These are phyloP conservation scores for Yoshiicerus persimilis DNA, from an alignment of 1,140 invertebrate genomes.

Conservation along the genomic window DNA sequence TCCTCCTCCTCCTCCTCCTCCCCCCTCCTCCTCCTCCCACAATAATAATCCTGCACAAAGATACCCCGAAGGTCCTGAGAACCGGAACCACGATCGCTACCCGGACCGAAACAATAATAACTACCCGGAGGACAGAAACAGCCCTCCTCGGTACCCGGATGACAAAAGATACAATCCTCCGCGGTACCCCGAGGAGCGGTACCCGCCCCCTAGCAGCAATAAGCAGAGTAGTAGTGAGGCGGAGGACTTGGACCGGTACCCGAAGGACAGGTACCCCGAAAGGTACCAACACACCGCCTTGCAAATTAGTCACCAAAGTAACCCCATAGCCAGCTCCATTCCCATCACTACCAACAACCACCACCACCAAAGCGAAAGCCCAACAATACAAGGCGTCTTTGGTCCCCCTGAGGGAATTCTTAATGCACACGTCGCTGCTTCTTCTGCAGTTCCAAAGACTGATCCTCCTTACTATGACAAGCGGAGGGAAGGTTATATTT, in stretches of 20 bases:
- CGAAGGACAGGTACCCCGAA: background rate
- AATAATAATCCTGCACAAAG: background rate
- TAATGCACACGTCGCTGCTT: background rate
- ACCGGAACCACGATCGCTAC: background rate
- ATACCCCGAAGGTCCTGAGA: background rate
- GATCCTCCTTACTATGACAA: constrained; percentile 43
- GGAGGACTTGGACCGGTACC: background rate
- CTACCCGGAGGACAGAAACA: background rate
- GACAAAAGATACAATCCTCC: background rate
- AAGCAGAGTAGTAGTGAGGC: background rate
- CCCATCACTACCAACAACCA: background rate
- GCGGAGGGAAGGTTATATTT: constrained; percentile 40
- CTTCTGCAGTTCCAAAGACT: background rate
- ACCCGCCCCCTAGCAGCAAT: background rate
- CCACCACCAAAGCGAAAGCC: background rate
- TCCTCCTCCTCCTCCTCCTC: background rate
- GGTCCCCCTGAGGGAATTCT: background rate
- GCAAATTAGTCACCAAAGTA: background rate
- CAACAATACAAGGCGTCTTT: background rate
- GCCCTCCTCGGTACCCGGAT: background rate
- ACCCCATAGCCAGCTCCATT: background rate
- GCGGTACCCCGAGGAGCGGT: background rate
- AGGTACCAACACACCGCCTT: background rate
- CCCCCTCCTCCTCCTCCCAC: background rate
- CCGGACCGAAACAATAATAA: background rate